phyloP scores from a whole-genome alignment of 2,113 vertebrate species.

The Corythornis madagascariensis region DNA sequence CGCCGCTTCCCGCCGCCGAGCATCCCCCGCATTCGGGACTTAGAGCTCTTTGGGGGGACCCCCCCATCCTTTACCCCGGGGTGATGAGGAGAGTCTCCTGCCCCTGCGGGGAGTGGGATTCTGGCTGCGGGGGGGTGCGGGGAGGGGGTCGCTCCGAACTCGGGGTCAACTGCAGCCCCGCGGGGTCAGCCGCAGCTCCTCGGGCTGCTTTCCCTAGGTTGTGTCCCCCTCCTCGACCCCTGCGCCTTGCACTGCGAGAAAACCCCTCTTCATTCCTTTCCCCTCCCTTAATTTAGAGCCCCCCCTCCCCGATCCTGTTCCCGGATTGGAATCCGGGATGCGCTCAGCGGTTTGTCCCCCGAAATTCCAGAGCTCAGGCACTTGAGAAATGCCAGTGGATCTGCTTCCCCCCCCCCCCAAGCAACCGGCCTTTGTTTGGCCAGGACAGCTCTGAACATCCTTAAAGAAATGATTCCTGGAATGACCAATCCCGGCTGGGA shows the following conservation, averaged over 20 bases:
- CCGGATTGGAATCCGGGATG: background rate
- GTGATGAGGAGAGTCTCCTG: background rate
- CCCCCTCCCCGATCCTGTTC: background rate
- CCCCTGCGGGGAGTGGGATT: background rate
- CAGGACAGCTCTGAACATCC: background rate
- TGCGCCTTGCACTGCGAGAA: fast-evolving
- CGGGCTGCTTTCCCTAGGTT: background rate
- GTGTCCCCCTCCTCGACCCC: background rate
- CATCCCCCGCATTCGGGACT: background rate
- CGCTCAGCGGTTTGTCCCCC: fast-evolving
- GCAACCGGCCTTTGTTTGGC: background rate
- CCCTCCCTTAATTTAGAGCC: background rate
- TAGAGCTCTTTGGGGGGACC: too few relatives aligned
- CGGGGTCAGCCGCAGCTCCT: background rate
- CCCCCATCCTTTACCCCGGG: background rate
- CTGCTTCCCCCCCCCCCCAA: background rate
- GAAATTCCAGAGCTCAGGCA: fast-evolving
- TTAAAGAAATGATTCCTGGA: background rate
- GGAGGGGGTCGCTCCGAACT: background rate
- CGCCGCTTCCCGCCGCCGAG: background rate
- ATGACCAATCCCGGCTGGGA: background rate
- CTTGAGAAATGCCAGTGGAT: background rate
- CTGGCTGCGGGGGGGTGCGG: background rate
- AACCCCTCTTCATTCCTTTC: too few relatives aligned
- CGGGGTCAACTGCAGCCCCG: background rate